Percentiles rank a stretch among this genome's conserved stretches.
Conservation (phyloP, 2,113 vertebrate species). For the Gymnarchus niloticus region DNA sequence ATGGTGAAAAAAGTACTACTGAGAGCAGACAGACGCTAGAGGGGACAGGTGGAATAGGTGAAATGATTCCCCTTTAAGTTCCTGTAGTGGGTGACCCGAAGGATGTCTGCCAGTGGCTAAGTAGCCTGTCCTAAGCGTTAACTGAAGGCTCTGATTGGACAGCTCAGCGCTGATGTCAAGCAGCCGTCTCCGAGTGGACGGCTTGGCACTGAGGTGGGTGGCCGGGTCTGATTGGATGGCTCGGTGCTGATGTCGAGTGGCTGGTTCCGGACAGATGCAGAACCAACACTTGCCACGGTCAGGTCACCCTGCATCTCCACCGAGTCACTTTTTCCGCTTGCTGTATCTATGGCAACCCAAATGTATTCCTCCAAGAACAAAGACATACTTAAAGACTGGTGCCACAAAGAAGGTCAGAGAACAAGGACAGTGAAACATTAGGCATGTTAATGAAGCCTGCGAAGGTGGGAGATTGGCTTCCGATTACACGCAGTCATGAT, state of each 20-base stretch:
- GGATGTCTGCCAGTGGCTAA: background rate
- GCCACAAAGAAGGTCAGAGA: constrained; percentile 14
- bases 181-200: no score
- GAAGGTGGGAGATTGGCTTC: background rate
- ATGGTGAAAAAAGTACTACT: background rate
- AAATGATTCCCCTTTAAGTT: background rate
- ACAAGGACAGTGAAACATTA: constrained; percentile 18
- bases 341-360: constrained; percentile 19
- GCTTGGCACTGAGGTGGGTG: no score
- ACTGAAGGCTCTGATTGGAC: background rate
- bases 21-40: background rate
- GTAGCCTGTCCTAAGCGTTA: background rate
- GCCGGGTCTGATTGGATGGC: no score
- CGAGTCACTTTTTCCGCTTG: background rate
- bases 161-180: background rate
- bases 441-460: constrained; percentile 20
- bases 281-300: background rate
- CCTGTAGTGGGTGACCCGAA: background rate
- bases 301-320: background rate
- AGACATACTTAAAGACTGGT: constrained; percentile 10
- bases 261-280: background rate
- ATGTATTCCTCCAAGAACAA: constrained; percentile 20
- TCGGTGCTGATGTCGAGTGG: background rate
- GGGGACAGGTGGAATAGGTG: background rate
- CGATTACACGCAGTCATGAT: constrained; percentile 4